A percentile compares a stretch with the other conserved stretches of the same genome.
Conservation (phyloP, 2,113 vertebrate species). For the Octodon degus region DNA sequence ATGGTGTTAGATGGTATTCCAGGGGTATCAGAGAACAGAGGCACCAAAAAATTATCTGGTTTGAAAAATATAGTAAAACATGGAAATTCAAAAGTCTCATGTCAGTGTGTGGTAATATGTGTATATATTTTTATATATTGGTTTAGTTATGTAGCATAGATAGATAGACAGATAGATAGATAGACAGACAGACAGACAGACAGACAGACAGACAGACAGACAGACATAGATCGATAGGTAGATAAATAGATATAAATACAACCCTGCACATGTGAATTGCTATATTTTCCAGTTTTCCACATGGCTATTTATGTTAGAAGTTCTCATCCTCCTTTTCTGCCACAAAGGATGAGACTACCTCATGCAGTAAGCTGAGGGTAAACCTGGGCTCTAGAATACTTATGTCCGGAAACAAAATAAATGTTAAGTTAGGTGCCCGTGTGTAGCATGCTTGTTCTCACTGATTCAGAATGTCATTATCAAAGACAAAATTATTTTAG, state of each 20-base stretch:
- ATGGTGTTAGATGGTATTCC: not conserved
- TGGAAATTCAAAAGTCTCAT: not conserved
- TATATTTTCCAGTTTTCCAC: not conserved
- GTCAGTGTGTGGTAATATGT: not conserved
- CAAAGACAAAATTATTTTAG: not conserved
- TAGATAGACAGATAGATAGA: no score
- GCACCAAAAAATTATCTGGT: not conserved
- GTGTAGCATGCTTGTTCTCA: not conserved
- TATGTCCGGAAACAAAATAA: not conserved
- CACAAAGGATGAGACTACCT: not conserved
- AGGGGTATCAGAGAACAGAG: not conserved
- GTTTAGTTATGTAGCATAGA: not conserved
- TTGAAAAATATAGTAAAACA: not conserved
- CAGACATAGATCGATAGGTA: no score
- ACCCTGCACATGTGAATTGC: not conserved
- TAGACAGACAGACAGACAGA: no score
- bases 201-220: no score
- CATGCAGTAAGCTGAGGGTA: not conserved
- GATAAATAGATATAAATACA: not conserved
- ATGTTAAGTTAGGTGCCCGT: not conserved
- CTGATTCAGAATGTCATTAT: not conserved
- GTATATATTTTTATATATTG: not conserved
- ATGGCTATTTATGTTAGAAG: not conserved
- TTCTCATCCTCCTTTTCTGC: not conserved
- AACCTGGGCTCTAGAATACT: not conserved